A percentile compares a stretch with the other conserved stretches of the same genome.
Conservation (phyloP, 1,140 invertebrate species). For the Oncopodura yosiiana region DNA sequence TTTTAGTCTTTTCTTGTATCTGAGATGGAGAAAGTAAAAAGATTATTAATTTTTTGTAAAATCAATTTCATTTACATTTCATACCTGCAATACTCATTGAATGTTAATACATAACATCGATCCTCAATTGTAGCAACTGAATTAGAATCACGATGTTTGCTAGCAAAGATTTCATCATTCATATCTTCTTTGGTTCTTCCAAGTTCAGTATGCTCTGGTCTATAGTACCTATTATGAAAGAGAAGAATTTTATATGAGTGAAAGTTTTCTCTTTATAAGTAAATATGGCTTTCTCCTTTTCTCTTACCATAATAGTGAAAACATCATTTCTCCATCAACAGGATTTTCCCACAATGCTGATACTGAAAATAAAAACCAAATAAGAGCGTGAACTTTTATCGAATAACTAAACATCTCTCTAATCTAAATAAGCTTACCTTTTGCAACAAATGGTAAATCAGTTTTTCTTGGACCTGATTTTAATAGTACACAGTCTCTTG, state of each 20-base stretch:
- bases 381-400: too few relatives aligned
- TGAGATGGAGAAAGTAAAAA: constrained; percentile 31
- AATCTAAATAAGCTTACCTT: too few relatives aligned
- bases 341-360: constrained; percentile 88
- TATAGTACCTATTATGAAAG: constrained; percentile 66
- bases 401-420: too few relatives aligned
- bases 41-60: not conserved
- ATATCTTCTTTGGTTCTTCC: constrained; percentile 66
- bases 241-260: constrained; percentile 43
- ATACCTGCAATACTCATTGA: constrained; percentile 93
- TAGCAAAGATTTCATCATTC: constrained; percentile 87
- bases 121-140: constrained; percentile 96
- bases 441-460: constrained; percentile 86
- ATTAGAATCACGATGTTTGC: constrained; percentile 63
- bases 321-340: constrained; percentile 61
- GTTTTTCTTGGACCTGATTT: constrained; percentile 70
- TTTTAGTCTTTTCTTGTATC: constrained; percentile 54
- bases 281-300: constrained; percentile 1
- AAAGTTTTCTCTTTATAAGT: constrained; percentile 12
- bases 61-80: constrained; percentile 20
- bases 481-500: constrained; percentile 78
- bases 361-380: too few relatives aligned
- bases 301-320: constrained; percentile 29
- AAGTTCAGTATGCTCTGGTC: constrained; percentile 89
- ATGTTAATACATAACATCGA: constrained; percentile 92